A percentile compares a stretch with the other conserved stretches of the same genome.
Evolutionary conservation across 2,888 invertebrate genomes (phyloP).

Genomic region (Slavum lentiscoides): DNA sequence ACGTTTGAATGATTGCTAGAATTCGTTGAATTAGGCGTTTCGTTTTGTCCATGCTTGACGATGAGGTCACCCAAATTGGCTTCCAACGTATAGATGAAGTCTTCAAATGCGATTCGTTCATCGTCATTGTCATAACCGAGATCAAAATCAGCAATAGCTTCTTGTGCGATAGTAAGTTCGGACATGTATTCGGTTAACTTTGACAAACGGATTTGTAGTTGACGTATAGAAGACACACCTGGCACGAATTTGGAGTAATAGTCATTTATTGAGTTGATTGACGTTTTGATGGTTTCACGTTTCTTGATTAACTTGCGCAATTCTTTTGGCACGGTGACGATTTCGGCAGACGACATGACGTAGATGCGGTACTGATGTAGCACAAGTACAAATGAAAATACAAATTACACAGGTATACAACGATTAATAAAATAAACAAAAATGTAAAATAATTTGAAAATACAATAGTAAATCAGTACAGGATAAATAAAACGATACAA

Average conservation of each 20-base stretch:
- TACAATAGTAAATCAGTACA: too few relatives aligned
- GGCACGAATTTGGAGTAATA: not conserved
- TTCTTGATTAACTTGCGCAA: not conserved
- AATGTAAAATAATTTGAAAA: not conserved
- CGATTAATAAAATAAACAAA: not conserved
- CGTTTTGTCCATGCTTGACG: too few relatives aligned
- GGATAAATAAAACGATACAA: too few relatives aligned
- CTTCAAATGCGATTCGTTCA: not conserved
- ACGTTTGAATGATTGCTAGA: too few relatives aligned
- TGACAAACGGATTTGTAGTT: not conserved
- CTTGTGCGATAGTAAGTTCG: not conserved
- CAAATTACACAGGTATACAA: not conserved
- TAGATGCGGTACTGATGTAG: not conserved
- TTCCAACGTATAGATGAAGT: too few relatives aligned
- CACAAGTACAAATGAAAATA: not conserved
- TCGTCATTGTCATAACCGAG: not conserved
- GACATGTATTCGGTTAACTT: not conserved
- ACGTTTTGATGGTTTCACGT: not conserved
- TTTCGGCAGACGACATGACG: not conserved
- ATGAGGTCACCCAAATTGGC: too few relatives aligned
- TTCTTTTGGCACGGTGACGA: not conserved
- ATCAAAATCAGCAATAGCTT: slow-evolving; percentile 2
- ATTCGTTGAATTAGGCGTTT: too few relatives aligned
- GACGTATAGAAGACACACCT: not conserved
- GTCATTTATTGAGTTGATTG: not conserved